phyloP scores from a whole-genome alignment of 2,888 invertebrate species.

The Megamerina dolium region DNA sequence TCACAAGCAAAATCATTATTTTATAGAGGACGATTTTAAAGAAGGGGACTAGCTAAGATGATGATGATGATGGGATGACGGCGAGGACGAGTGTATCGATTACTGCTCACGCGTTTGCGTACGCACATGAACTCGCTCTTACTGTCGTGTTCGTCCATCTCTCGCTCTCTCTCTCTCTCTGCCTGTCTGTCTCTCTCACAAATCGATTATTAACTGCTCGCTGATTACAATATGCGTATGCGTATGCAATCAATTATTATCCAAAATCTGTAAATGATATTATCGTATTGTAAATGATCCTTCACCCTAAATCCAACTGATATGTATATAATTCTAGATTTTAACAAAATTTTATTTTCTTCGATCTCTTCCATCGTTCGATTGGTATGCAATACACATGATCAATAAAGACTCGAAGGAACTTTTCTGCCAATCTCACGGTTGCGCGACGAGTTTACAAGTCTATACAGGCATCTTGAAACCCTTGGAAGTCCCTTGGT shows the following conservation, averaged over 20 bases:
- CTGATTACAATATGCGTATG: no score
- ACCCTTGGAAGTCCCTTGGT: conserved; percentile 71
- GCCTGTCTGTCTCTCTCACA: no score
- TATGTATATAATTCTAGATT: not conserved
- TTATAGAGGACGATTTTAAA: conserved; percentile 19
- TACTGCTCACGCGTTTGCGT: conserved; percentile 1
- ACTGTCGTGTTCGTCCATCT: not conserved
- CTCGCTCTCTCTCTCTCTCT: not conserved
- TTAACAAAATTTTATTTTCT: conserved; percentile 3
- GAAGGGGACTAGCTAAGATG: not conserved
- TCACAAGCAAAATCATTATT: conserved; percentile 26
- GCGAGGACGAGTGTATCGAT: not conserved
- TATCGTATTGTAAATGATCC: no score
- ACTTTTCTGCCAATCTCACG: conserved; percentile 61
- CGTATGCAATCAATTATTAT: no score
- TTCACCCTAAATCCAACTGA: no score
- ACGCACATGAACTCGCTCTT: not conserved
- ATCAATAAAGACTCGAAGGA: conserved; percentile 56
- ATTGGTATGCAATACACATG: not conserved
- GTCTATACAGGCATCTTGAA: conserved; percentile 59
- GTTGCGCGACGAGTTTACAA: conserved; percentile 64
- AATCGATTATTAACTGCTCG: no score
- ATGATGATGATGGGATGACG: not conserved
- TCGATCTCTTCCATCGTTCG: conserved; percentile 13
- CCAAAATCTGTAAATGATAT: no score